Evolutionary conservation across 1,140 invertebrate genomes (phyloP).

Genomic region (Neodiprion fabricii): DNA sequence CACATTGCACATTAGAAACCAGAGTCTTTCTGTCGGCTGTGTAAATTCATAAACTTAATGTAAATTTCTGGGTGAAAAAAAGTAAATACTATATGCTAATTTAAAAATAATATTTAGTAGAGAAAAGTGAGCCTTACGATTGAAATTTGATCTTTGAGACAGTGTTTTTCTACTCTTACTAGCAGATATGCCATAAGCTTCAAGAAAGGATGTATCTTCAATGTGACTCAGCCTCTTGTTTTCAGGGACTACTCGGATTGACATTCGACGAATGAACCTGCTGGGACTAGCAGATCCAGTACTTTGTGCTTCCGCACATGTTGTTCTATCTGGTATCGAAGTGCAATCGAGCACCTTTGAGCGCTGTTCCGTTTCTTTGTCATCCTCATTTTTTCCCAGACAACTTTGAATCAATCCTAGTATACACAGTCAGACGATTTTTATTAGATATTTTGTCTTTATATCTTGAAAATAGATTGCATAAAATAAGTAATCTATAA

Average conservation of each 20-base stretch:
- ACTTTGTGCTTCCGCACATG: constrained; percentile 16
- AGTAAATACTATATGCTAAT: constrained; percentile 14
- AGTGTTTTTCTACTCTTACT: constrained; percentile 21
- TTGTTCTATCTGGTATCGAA: neutral
- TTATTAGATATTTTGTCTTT: constrained; percentile 10
- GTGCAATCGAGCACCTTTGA: constrained; percentile 19
- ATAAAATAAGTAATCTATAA: no score
- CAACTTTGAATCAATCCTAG: constrained; percentile 37
- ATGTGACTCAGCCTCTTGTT: constrained; percentile 31
- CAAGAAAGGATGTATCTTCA: constrained; percentile 41
- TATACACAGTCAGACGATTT: neutral
- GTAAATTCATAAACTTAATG: constrained; percentile 19
- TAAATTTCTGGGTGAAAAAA: constrained; percentile 18
- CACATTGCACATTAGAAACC: constrained; percentile 17
- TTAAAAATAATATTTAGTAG: neutral
- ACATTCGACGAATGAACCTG: constrained; percentile 33
- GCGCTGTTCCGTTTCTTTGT: constrained; percentile 21
- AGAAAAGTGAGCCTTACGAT: constrained; percentile 21
- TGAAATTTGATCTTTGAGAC: constrained; percentile 18
- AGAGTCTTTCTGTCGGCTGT: constrained; percentile 24
- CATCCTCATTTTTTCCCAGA: constrained; percentile 28
- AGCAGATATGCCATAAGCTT: constrained; percentile 43
- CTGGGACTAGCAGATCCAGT: constrained; percentile 22
- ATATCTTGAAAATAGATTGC: no score
- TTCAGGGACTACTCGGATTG: constrained; percentile 47